Percentiles rank a stretch among this genome's conserved stretches.
These are phyloP conservation scores for Varecia variegata DNA, from an alignment of 2,797 vertebrate species.

Conservation along the genomic window DNA sequence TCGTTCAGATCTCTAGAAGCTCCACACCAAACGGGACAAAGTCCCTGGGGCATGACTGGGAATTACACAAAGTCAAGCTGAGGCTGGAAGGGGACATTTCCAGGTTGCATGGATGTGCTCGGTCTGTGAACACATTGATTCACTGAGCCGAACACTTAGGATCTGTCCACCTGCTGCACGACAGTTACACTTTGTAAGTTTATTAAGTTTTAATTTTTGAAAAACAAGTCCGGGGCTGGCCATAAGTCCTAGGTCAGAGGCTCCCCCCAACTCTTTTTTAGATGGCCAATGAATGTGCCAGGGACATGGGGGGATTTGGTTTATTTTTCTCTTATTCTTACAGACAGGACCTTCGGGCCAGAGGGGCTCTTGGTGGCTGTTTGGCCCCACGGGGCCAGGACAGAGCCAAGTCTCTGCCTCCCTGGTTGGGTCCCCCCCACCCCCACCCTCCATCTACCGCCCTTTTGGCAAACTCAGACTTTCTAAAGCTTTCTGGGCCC, in stretches of 20 bases:
- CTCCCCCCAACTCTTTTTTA: not conserved
- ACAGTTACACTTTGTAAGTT: not conserved
- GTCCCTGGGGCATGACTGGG: not conserved
- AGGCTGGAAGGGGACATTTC: not conserved
- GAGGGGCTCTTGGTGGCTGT: not conserved
- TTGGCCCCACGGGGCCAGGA: not conserved
- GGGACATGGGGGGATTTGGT: not conserved
- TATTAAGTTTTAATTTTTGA: not conserved
- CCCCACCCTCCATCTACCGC: no score
- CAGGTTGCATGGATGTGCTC: not conserved
- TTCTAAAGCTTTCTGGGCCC: not conserved
- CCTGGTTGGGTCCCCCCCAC: not conserved
- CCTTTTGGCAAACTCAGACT: not conserved
- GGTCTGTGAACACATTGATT: not conserved
- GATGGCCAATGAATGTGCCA: not conserved
- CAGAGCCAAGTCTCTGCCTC: not conserved
- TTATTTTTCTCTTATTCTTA: not conserved
- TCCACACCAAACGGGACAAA: not conserved
- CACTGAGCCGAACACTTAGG: accelerated
- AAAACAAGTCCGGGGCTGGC: not conserved
- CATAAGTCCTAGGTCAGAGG: not conserved
- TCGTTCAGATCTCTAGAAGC: not conserved
- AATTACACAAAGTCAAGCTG: not conserved
- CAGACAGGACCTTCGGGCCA: not conserved
- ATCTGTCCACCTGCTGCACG: not conserved